Evolutionary conservation across 92 coral and sea anemone species (phyloP).

Genomic region (Scolanthus callimorphus): DNA sequence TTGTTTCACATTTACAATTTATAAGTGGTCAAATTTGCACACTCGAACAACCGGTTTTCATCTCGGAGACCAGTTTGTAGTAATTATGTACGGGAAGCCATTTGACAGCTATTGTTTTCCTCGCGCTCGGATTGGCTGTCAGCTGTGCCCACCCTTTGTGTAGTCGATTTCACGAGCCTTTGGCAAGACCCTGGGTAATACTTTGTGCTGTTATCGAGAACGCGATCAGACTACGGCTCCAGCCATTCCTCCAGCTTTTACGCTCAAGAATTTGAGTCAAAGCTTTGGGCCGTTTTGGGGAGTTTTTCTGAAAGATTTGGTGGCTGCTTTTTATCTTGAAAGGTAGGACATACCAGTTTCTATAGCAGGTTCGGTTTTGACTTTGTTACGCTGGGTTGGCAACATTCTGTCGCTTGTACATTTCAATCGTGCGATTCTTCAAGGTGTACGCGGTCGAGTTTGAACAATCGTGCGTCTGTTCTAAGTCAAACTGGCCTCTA

Average conservation of each 20-base stretch:
- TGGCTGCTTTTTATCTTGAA: background rate
- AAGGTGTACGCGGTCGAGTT: too few relatives aligned
- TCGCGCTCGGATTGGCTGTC: conserved; percentile 57
- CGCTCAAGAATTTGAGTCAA: background rate
- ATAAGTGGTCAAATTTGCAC: conserved; percentile 2
- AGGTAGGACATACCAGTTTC: background rate
- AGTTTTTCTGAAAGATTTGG: conserved; percentile 2
- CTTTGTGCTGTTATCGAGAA: conserved; percentile 10
- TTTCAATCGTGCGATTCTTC: too few relatives aligned
- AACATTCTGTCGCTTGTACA: too few relatives aligned
- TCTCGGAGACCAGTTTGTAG: background rate
- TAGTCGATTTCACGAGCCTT: conserved; percentile 17
- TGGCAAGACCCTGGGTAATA: conserved; percentile 14
- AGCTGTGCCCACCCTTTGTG: conserved; percentile 25
- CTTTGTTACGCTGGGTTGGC: too few relatives aligned
- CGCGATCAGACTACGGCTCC: conserved; percentile 3
- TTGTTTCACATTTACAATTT: background rate
- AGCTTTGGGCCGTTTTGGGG: conserved; percentile 1
- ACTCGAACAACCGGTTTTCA: background rate
- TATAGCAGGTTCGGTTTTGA: background rate
- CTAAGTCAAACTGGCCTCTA: too few relatives aligned
- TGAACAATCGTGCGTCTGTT: too few relatives aligned
- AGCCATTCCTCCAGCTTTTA: conserved; percentile 7
- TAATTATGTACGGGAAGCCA: background rate
- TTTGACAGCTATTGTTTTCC: conserved; percentile 44